These are phyloP conservation scores for Paradisaea rubra DNA, from an alignment of 2,113 vertebrate genomes.

Conservation along the genomic window DNA sequence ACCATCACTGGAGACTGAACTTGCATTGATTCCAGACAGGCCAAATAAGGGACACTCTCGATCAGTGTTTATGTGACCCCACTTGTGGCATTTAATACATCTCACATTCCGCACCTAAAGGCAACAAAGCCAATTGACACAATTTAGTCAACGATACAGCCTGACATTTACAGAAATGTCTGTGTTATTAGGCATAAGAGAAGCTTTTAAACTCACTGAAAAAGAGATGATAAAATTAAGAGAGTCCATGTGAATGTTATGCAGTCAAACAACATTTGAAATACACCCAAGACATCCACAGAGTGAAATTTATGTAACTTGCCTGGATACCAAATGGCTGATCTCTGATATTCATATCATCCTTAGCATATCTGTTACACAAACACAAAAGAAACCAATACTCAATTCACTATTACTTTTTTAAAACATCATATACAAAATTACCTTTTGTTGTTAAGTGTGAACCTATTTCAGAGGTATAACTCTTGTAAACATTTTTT, in stretches of 20 bases:
- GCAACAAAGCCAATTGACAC: background rate
- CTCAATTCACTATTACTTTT: background rate
- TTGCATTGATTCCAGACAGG: constrained; percentile 98
- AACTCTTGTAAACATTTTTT: background rate
- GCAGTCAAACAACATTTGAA: constrained; percentile 12
- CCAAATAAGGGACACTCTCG: constrained; percentile 95
- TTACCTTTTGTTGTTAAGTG: background rate
- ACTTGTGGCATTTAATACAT: constrained; percentile 98
- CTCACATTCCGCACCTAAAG: constrained; percentile 93
- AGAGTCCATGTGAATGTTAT: background rate
- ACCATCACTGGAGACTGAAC: constrained; percentile 85
- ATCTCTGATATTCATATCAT: constrained; percentile 98
- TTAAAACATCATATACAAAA: background rate
- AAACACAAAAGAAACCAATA: constrained; percentile 1
- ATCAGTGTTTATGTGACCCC: constrained; percentile 98
- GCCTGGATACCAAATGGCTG: constrained; percentile 99
- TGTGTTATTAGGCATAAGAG: background rate
- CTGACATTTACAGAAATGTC: background rate
- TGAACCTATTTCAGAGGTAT: background rate
- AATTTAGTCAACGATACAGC: background rate
- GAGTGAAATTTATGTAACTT: constrained; percentile 50
- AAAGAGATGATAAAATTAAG: background rate
- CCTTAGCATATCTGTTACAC: constrained; percentile 89
- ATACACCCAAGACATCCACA: constrained; percentile 34
- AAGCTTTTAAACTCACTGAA: constrained; percentile 5